Base-by-base conservation (phyloP, 2,113 vertebrate species). In the Microtus montanus region DNA sequence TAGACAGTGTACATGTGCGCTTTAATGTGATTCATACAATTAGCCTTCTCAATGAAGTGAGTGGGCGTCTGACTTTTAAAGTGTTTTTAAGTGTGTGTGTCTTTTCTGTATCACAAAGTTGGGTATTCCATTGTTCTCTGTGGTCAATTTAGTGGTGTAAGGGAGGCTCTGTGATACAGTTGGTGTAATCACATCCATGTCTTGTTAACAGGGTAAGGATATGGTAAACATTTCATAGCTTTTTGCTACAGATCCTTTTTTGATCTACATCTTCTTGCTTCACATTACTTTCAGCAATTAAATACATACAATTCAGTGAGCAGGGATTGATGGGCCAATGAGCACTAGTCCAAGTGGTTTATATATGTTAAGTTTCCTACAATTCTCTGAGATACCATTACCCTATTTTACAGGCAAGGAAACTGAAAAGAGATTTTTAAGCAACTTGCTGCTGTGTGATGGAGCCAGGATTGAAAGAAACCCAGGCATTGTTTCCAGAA, bases 101-200 rank as follows among this genome's bases (percentile, higher is more conserved):
- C 5, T 78, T 94, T 96, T 35, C 41, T 73, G 2, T 66, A 28
- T 92, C 19, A 71, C 15, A n/a, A 33, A 49, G 58, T 30, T 77
- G 85, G 20, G 15, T 20, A 28, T 89, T 89, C 64, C 30, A 54
- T 78, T 97, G 91, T 85, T 86, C 68, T 89, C 66, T 93, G 41
- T 83, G 35, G 73, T 80, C 52, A 90, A 33, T 68, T 87, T 90
- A 26, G 35, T 84, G 44, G 63, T 63, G 58, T 89, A 44, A 78
- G 68, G n/a, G 64, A 75, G 22, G 52, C 41, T 38, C 61, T 74
- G 41, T 74, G 41, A 54, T 73, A 49, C 82, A 52, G 83, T 54
- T 83, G 13, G 14, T 92, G 41, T 85, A 90, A 73, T 93, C 35
- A 87, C 82, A 74, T 64, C 41, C 2, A 35, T 96, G 17, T 38